Base-by-base conservation (phyloP, 1,140 invertebrate genomes). In the Mycetomoellerius zeteki region DNA sequence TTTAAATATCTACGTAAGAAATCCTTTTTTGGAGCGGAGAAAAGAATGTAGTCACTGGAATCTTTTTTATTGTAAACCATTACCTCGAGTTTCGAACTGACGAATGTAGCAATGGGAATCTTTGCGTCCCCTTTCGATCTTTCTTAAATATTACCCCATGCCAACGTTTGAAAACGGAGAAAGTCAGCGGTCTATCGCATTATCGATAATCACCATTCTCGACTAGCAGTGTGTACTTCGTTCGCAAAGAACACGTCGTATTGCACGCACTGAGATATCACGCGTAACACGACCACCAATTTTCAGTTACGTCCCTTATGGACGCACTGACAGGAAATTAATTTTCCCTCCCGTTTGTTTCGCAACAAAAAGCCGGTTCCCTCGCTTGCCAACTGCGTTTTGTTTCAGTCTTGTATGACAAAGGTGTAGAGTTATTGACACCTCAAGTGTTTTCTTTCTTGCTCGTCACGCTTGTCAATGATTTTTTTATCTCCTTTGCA, bases 161-260 rank as follows among this genome's bases (percentile, higher is more conserved):
- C 50, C 30, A 33, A 30, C 62, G 60, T 67, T 33, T 19, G 47
- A 80, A 88, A 88, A 85, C 56, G 76, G 88, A 89, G 88, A 89
- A 89, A 89, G 88, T 89, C 6, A 14, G 73, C 75, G 16, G n/a
- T n/a, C 19, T 73, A 24, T 14, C 27, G 21, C n/a, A 54, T 67
- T 60, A 88, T 81, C 69, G 88, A 58, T 67, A 52, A 73, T 60
- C 30, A 71, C 21, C 14, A 37, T 71, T 54, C 54, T 76, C 52
- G 14, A 37, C 33, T 37, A 71, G 73, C 16, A 64, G 6, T 56
- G 19, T 8, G 56, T 60, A 77, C 88, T 73, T 33, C 82, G 27
- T 21, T 60, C 24, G 52, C 21, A 27, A 62, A 76, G 12, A 67
- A 82, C 7, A 60, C 54, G 12, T 50, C 52, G n/a, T 47, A 7